Base-by-base conservation (phyloP, 2,888 invertebrate species). In the Heliconius aoede region DNA sequence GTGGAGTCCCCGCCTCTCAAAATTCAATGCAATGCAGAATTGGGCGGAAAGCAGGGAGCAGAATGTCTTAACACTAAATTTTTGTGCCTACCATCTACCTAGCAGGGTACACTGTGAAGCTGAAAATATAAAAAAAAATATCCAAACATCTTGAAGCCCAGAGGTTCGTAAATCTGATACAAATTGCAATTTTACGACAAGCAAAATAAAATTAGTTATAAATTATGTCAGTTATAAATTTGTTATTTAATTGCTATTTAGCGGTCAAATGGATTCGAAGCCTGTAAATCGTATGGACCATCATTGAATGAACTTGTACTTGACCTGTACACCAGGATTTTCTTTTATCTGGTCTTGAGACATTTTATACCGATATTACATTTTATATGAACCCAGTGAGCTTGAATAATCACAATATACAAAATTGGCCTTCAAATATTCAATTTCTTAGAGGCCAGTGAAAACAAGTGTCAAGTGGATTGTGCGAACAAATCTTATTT, bases 201-300 rank as follows among this genome's bases (percentile, higher is more conserved):
- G 24, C 24, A 60, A 72, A 74, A 72, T 76, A 74, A 76, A 78
- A 73, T 72, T 3, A 13, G 60, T 36, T 61, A 26, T 72, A 72
- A 72, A 28, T 72, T 72, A 72, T 40, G 15, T 60, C 61, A 40
- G 18, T 32, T 8, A 32, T 36, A 36, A n/a, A 36, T 71, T 36
- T 32, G 36, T 32, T 71, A 55, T 30, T 71, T 58, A 26, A 30
- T 68, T 51, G 51, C 9, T 28, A 1, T 28, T 21, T 51, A 28
- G 26, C n/a, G 51, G 46, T 30, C 26, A 9, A 9, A 21, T 13
- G 9, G 51, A 46, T 46, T 68, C 11, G 46, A 68, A n/a, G 36
- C 5, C 13, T 65, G 36, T 24, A 65, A 65, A n/a, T n/a, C 5
- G 0, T n/a, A 5, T 0, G 11, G 1, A 64, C 13, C 32, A 26